Base-by-base conservation (phyloP, 2,797 vertebrate genomes). In the Monodelphis domestica region DNA sequence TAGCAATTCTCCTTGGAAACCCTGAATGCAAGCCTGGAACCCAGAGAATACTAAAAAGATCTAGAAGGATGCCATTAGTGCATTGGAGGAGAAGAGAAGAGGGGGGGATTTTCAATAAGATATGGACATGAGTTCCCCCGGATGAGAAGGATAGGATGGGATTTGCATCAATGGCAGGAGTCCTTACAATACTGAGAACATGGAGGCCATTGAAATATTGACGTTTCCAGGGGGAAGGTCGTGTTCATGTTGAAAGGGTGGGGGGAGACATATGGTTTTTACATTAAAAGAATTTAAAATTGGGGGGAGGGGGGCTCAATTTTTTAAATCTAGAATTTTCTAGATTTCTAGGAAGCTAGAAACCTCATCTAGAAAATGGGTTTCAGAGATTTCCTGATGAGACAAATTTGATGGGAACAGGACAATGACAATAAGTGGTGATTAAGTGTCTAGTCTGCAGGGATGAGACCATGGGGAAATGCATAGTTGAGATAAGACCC, bases 221-320 rank as follows among this genome's bases (percentile, higher is more conserved):
- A n/a, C n/a, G n/a, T n/a, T n/a, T n/a, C n/a, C n/a, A n/a, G n/a
- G n/a, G n/a, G 17, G 63, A 38, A 38, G 9, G 38, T 26, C 26
- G 38, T 50, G 9, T 45, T 84, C 3, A 45, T 45, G 7, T 45
- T 45, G 14, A 6, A 38, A 24, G 29, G 12, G 30, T 12, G n/a
- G 17, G 1, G 21, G 59, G 14, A 21, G n/a, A 6, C 4, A 95
- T 84, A 93, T 0, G 50, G 92, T 88, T 93, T 93, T 92, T n/a
- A 92, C 87, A 95, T 97, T 95, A 96, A 94, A 96, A 95, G 54
- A 84, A 55, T 53, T 70, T 52, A 38, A 88, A 45, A 28, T 63
- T 55, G 54, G 90, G 17, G 21, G 10, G 3, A 9, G 3, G 2
- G 6, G 57, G 12, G 3, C 54, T 55, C 21, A 38, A 5, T 70